Base-by-base conservation (phyloP, 2,113 vertebrate genomes). In the Nettapus auritus region DNA sequence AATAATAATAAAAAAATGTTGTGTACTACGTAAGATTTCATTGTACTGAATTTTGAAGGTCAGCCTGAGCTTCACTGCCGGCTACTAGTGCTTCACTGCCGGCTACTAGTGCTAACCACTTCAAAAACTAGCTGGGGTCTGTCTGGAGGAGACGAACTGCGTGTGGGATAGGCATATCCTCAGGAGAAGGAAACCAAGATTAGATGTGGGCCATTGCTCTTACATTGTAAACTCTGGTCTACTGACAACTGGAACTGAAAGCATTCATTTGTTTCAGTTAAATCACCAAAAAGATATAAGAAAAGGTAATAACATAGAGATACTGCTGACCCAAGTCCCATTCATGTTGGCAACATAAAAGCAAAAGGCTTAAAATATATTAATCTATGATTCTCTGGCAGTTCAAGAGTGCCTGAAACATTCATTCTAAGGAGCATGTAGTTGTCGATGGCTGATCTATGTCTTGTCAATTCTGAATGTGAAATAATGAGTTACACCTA, bases 401-500 rank as follows among this genome's bases (percentile, higher is more conserved):
- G 34, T 87, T 82, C 21, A 69, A 66, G 66, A 64, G 84, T 53
- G 26, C 21, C 57, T 84, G 64, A 76, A 79, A 90, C 44, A 73
- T 75, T 44, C 38, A 60, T 78, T 92, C 66, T 90, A 53, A 68
- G 52, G 29, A 55, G 73, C 77, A 86, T 28, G 34, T 85, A 92
- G 80, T 34, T 94, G 90, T 91, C 83, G 0, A 86, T 96, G 73
- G 63, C 23, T 92, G 80, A 92, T 93, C 76, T 95, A 90, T 88
- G 77, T 76, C 83, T 82, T 79, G 79, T 90, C 92, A 90, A 90
- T 94, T 93, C 74, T 85, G 85, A 93, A 93, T 84, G 48, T 87
- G 93, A 89, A 96, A 92, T 93, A 92, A 95, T 89, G 77, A 94
- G 88, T 82, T 87, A 87, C 63, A 78, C 36, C 56, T 66, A 82